Evolutionary conservation across 2,113 vertebrate species (phyloP).

Genomic region (Philantomba maxwellii): DNA sequence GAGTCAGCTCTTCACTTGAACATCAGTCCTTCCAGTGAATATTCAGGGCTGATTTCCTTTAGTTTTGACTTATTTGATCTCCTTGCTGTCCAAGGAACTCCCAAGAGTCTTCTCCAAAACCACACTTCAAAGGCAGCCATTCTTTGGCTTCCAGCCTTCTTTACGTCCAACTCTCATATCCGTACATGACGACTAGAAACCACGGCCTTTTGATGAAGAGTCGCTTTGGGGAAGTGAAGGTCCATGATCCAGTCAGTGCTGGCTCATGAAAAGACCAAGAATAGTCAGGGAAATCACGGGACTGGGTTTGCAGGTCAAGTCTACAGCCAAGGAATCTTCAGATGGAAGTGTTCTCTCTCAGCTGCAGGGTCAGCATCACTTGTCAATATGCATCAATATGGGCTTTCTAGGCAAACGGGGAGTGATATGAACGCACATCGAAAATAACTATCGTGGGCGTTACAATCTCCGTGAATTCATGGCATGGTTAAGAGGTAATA

Average conservation of each 20-base stretch:
- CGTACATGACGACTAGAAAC: background rate
- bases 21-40: background rate
- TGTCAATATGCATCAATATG: fast-evolving
- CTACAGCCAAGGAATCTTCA: no score
- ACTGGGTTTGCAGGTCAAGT: no score
- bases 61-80: background rate
- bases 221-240: background rate
- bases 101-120: background rate
- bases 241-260: fast-evolving
- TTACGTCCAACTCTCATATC: fast-evolving
- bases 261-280: no score
- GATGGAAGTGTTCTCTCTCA: no score
- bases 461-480: fast-evolving
- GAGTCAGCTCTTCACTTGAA: background rate
- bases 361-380: background rate
- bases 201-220: background rate
- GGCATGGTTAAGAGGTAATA: no score
- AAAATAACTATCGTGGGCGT: fast-evolving
- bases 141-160: background rate
- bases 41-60: background rate
- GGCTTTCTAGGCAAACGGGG: no score
- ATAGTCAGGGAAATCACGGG: fast-evolving
- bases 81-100: background rate
- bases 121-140: background rate
- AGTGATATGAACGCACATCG: fast-evolving